Evolutionary conservation across 1,140 invertebrate genomes (phyloP), one percentile per base, ranked within the genome.

Genomic region (Zaprionus gabonicus): DNA sequence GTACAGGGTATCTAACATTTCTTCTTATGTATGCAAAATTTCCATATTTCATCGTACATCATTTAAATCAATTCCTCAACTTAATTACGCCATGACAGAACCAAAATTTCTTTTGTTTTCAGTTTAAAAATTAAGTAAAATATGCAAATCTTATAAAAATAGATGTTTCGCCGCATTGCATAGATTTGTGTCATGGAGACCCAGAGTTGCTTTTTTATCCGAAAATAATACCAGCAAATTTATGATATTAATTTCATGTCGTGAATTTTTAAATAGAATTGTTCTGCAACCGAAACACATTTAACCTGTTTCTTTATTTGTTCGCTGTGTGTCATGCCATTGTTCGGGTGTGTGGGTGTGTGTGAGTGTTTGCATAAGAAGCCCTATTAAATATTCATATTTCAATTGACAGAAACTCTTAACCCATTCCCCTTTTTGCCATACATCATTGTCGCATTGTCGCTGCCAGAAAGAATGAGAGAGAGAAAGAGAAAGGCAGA

Each of bases 241-340:
- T 17, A 17, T 46, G 7, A 17, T 9, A 17, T 46, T 17, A 17
- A 46, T 46, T 49, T 49, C 23, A 49, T 27, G 12, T 41, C 15
- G 2, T 9, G n/a, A 17, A 46, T 46, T 46, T 17, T 46, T n/a
- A 53, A 57, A 44, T 66, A 46, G 63, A 66, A 71, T 66, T 38
- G n/a, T 38, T 66, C 9, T 41, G 41, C 51, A 53, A 44, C 34
- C n/a, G 23, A 70, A 59, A 57, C 3, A 71, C 34, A 58, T 12
- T 58, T 65, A 71, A 76, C 73, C 73, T 46, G 73, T 71, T 76
- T 74, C 7, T 4, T 38, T 38, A 3, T 46, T 44, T 17, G n/a
- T 20, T 46, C 41, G 41, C 41, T n/a, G 41, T 44, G 12, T 13
- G 10, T 36, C 12, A 36, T 36, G 10, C 10, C 34, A 36, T 36